Conservation (phyloP, 2,797 vertebrate genomes). For the Cetoscarus ocellatus region DNA sequence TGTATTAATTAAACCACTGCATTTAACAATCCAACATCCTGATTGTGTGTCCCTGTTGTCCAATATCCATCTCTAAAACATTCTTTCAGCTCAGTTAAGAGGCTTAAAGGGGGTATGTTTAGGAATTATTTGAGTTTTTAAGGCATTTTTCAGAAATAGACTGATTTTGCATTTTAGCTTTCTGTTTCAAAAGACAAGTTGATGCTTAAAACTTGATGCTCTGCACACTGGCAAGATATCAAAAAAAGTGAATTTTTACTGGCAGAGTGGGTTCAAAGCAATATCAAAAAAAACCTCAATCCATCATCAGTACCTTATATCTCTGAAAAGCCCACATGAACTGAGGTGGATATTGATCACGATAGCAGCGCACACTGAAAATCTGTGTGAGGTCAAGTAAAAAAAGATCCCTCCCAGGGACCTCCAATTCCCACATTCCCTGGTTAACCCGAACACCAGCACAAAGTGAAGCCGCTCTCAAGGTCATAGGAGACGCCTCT, state of each 20-base stretch:
- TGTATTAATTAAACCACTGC: no score
- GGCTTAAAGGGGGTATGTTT: not conserved
- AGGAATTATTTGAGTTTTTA: not conserved
- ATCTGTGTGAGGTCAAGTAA: slow-evolving; percentile 75
- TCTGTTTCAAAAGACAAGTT: slow-evolving; percentile 40
- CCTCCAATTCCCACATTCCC: slow-evolving; percentile 81
- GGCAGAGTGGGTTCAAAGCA: slow-evolving; percentile 71
- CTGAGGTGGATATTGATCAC: slow-evolving; percentile 82
- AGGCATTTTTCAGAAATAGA: slow-evolving; percentile 7
- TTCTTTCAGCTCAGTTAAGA: no score
- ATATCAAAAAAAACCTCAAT: slow-evolving; percentile 71
- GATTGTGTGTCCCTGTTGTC: no score
- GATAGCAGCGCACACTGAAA: slow-evolving; percentile 65
- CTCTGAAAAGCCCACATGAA: slow-evolving; percentile 69
- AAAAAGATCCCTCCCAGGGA: slow-evolving; percentile 64
- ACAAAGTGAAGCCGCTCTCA: slow-evolving; percentile 81
- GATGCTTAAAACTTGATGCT: slow-evolving; percentile 39
- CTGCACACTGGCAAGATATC: slow-evolving; percentile 56
- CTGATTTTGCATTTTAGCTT: slow-evolving; percentile 31
- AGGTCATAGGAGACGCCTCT: slow-evolving; percentile 83
- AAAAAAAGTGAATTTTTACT: slow-evolving; percentile 62
- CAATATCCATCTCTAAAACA: no score
- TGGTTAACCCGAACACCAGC: slow-evolving; percentile 83
- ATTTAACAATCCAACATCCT: no score
- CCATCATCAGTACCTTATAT: slow-evolving; percentile 67